Conservation (phyloP, 1,140 invertebrate genomes). For the Drosophila prosaltans region DNA sequence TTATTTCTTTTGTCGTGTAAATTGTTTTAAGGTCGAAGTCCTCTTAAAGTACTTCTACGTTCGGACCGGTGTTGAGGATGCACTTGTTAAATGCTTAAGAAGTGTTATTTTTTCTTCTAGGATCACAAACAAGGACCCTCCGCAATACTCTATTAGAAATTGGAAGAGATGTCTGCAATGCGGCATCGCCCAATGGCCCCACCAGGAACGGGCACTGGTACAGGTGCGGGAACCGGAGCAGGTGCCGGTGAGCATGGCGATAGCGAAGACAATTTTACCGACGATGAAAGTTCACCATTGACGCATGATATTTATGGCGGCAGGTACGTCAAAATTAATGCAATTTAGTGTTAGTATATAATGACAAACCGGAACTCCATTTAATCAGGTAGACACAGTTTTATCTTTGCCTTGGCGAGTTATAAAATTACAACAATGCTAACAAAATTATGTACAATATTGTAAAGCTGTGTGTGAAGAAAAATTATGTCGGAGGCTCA, state of each 20-base stretch:
- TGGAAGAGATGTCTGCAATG: conserved; percentile 83
- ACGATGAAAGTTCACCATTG: conserved; percentile 92
- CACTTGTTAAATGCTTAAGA: too few relatives aligned
- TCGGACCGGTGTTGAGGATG: too few relatives aligned
- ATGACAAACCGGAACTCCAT: conserved; percentile 51
- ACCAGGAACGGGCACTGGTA: conserved; percentile 80
- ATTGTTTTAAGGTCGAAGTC: too few relatives aligned
- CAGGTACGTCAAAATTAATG: conserved; percentile 86
- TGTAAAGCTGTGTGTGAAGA: too few relatives aligned
- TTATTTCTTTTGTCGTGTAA: too few relatives aligned
- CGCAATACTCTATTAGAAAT: conserved; percentile 25
- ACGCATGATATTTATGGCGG: conserved; percentile 93
- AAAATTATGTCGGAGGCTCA: too few relatives aligned
- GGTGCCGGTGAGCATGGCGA: conserved; percentile 83
- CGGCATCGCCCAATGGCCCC: conserved; percentile 85
- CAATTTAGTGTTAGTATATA: conserved; percentile 44
- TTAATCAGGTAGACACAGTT: conserved; percentile 15
- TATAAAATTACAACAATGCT: too few relatives aligned
- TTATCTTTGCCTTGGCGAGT: too few relatives aligned
- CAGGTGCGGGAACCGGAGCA: conserved; percentile 22
- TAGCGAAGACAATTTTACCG: conserved; percentile 90
- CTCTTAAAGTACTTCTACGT: too few relatives aligned
- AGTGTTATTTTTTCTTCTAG: background rate
- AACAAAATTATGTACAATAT: too few relatives aligned
- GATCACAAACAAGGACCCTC: conserved; percentile 45